Evolutionary conservation across 2,113 vertebrate species (phyloP), one percentile per base, ranked within the genome.

Genomic region (Calidris pygmaea): DNA sequence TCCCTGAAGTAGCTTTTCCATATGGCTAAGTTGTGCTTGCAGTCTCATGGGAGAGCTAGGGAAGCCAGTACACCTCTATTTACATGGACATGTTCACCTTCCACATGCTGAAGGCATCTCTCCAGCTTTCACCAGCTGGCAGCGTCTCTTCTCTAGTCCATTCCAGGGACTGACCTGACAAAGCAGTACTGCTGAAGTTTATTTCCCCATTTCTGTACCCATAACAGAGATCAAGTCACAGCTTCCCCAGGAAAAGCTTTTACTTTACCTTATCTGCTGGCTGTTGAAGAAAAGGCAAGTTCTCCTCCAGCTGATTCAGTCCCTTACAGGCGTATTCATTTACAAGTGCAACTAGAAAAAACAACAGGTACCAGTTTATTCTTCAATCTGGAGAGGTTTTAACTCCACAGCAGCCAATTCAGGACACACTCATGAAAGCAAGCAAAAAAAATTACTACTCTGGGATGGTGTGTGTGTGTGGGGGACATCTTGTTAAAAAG

Each of bases 221-320:
- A 7, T 6, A 60, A 11, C 30, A 66, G 71, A 82, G 21, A 35
- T 9, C 23, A 32, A 56, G 21, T 21, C n/a, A 20, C 4, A 37
- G 41, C 39, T 81, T 59, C 35, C 30, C 37, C 39, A 70, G 53
- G 45, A 76, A 26, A 39, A 86, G 32, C 80, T 34, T 89, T 67
- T 66, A 47, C 80, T 75, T 94, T 86, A 99, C 99, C 99, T 99
- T 98, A 50, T 99, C 98, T 12, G 99, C 97, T 12, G 98, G 99
- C 81, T 99, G 98, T 27, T 99, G 99, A 89, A 99, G 98, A 90
- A 99, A 98, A 10, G 99, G 99, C 85, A 99, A 80, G 10, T 71
- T 99, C 87, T 99, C 98, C 78, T 99, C 99, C 97, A 99, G 98
- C 48, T 98, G 99, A 82, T 99, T 98, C 95, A 99, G 96, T 8